Conservation (phyloP, 2,113 vertebrate species). For the Burhinus bistriatus region DNA sequence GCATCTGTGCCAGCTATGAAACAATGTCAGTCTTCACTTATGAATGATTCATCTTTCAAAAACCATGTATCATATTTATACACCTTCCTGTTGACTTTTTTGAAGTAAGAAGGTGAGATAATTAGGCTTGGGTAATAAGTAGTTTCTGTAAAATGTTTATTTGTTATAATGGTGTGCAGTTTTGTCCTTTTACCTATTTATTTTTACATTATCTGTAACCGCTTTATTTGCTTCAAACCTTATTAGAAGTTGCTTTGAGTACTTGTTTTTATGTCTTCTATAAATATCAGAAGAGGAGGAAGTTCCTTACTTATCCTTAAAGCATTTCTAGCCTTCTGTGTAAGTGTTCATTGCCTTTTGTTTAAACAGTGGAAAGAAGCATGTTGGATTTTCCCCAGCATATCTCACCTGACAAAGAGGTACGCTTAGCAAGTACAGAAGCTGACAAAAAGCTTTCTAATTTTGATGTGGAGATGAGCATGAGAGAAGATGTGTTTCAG, state of each 20-base stretch:
- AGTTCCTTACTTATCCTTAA: not conserved
- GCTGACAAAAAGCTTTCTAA: conserved; percentile 91
- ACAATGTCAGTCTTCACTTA: not conserved
- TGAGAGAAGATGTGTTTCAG: conserved; percentile 90
- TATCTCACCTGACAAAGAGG: conserved; percentile 81
- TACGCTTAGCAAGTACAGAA: conserved; percentile 90
- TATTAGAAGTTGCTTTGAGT: not conserved
- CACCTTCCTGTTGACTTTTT: not conserved
- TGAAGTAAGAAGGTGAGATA: not conserved
- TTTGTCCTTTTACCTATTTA: not conserved
- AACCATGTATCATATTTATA: not conserved
- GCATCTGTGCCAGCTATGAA: not conserved
- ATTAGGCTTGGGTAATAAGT: not conserved
- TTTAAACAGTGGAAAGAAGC: conserved; percentile 83
- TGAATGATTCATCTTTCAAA: not conserved
- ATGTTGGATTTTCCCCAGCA: conserved; percentile 91
- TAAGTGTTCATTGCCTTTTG: not conserved
- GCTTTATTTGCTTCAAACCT: not conserved
- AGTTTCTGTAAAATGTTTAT: not conserved
- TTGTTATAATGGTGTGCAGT: not conserved
- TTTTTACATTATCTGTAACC: not conserved
- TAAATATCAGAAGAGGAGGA: not conserved
- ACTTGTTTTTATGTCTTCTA: not conserved
- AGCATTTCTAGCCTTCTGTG: not conserved
- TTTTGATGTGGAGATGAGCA: conserved; percentile 94